Evolutionary conservation across 2,888 invertebrate species (phyloP).

Genomic region (Suillia variegata): DNA sequence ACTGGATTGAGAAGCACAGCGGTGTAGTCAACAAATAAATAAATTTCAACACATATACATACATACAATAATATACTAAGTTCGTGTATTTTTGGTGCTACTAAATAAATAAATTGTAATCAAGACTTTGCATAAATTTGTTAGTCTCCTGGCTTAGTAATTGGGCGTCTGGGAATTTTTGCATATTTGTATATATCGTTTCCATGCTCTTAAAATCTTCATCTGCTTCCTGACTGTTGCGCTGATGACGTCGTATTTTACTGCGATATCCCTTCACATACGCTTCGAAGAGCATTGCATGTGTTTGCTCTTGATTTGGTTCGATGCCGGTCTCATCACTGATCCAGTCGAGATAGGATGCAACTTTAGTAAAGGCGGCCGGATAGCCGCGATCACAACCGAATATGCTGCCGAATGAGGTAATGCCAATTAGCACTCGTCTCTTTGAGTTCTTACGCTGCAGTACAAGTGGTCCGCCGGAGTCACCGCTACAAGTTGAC

Average conservation of each 20-base stretch:
- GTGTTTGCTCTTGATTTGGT: too few relatives aligned
- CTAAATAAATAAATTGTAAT: too few relatives aligned
- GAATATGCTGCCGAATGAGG: slow-evolving; percentile 57
- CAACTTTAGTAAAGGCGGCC: slow-evolving; percentile 57
- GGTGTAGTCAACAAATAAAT: slow-evolving; percentile 39
- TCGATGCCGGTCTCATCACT: slow-evolving; percentile 51
- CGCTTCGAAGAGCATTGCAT: too few relatives aligned
- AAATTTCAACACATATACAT: neutral
- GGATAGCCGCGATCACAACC: slow-evolving; percentile 57
- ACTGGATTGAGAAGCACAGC: slow-evolving; percentile 48
- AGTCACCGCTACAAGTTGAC: slow-evolving; percentile 63
- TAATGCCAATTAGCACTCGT: slow-evolving; percentile 53
- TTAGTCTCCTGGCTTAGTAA: too few relatives aligned
- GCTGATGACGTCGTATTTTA: too few relatives aligned
- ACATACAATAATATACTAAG: neutral
- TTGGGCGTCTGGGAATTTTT: too few relatives aligned
- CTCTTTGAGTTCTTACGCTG: slow-evolving; percentile 48
- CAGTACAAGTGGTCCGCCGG: slow-evolving; percentile 56
- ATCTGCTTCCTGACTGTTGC: too few relatives aligned
- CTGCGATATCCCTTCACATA: too few relatives aligned
- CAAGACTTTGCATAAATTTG: too few relatives aligned
- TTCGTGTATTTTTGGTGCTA: neutral
- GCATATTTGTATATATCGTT: too few relatives aligned
- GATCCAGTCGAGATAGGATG: slow-evolving; percentile 58
- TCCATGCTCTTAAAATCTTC: too few relatives aligned